Conservation (phyloP, 2,113 vertebrate genomes). For the Hystrix cristata region DNA sequence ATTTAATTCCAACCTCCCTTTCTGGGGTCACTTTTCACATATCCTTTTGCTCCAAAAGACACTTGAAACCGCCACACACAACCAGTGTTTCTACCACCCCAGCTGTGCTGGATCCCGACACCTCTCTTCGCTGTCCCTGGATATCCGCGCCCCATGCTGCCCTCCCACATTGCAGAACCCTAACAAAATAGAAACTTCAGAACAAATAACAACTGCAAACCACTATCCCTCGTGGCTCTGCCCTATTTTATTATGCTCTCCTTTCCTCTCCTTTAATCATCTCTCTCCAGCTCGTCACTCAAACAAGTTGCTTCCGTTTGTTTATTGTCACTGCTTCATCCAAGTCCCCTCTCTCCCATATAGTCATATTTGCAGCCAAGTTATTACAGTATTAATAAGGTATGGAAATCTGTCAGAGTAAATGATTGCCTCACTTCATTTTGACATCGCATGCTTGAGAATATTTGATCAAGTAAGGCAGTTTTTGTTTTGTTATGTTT, state of each 20-base stretch:
- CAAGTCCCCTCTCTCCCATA: neutral
- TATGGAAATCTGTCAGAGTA: neutral
- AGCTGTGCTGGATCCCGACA: neutral
- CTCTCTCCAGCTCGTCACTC: neutral
- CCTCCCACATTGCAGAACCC: neutral
- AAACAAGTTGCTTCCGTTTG: neutral
- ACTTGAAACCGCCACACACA: accelerated
- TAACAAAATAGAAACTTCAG: neutral
- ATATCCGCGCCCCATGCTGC: neutral
- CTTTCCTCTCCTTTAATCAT: neutral
- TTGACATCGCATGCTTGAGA: neutral
- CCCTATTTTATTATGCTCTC: neutral
- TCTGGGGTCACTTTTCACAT: neutral
- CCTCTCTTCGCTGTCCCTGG: neutral
- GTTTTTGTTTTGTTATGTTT: conserved; percentile 32
- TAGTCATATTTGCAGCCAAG: neutral
- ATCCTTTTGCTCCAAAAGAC: neutral
- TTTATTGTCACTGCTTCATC: neutral
- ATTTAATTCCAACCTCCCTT: neutral
- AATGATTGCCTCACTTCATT: neutral
- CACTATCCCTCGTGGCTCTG: neutral
- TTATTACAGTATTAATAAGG: neutral
- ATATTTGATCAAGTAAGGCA: neutral
- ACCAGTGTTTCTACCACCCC: too few species aligned
- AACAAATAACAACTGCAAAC: neutral